Evolutionary conservation across 2,888 invertebrate species (phyloP).

Genomic region (Linnaemya tessellans): DNA sequence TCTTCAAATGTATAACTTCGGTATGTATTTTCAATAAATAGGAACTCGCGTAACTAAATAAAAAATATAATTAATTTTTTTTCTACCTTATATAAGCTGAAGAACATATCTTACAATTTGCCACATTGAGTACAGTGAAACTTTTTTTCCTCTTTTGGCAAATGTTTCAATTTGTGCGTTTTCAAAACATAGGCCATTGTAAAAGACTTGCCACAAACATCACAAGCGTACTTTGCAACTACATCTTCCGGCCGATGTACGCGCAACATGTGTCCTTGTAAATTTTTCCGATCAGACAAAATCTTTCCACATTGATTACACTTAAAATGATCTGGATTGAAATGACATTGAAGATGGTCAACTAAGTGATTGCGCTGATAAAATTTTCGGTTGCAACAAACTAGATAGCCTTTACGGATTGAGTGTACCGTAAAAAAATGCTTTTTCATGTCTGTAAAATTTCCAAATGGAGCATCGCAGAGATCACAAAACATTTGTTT

Average conservation of each 20-base stretch:
- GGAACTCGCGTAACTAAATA: conserved; percentile 78
- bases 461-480: conserved; percentile 76
- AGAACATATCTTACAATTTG: conserved; percentile 76
- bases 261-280: conserved; percentile 78
- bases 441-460: conserved; percentile 77
- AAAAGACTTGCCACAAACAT: conserved; percentile 79
- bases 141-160: conserved; percentile 79
- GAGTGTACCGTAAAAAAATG: conserved; percentile 76
- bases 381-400: conserved; percentile 79
- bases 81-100: not conserved
- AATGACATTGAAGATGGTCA: conserved; percentile 78
- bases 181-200: conserved; percentile 77
- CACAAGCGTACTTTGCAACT: conserved; percentile 77
- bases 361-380: conserved; percentile 76
- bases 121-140: conserved; percentile 78
- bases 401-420: conserved; percentile 77
- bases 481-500: conserved; percentile 76
- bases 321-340: conserved; percentile 80
- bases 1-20: conserved; percentile 79
- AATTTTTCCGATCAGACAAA: conserved; percentile 76
- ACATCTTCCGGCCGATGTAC: conserved; percentile 79
- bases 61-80: not conserved
- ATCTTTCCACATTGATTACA: conserved; percentile 76
- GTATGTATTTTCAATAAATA: conserved; percentile 77
- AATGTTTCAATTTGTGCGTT: conserved; percentile 78